A percentile compares a stretch with the other conserved stretches of the same genome.
phyloP scores from a whole-genome alignment of 2,888 invertebrate genomes.

The Agrochola circellaris region DNA sequence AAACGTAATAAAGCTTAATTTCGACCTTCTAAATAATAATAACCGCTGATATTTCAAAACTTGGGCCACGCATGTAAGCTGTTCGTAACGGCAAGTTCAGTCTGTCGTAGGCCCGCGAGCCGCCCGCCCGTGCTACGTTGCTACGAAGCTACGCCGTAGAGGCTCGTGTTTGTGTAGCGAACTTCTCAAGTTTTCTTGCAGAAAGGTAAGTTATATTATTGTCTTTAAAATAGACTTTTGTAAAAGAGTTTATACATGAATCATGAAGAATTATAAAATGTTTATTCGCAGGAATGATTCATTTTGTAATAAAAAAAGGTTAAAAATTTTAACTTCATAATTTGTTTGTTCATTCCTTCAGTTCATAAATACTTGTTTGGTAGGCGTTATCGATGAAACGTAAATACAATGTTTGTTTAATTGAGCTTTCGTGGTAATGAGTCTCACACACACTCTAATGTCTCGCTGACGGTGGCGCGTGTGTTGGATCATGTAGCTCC shows the following conservation, averaged over 20 bases:
- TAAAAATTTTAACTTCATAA: neutral
- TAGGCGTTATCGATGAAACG: neutral
- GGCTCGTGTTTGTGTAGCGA: slow-evolving; percentile 29
- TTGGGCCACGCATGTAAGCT: slow-evolving; percentile 46
- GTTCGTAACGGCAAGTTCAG: slow-evolving; percentile 52
- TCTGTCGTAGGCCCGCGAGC: slow-evolving; percentile 57
- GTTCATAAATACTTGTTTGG: neutral
- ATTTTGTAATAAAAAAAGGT: neutral
- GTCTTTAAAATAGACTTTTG: neutral
- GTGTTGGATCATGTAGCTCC: too few relatives aligned
- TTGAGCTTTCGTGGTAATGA: slow-evolving; percentile 20
- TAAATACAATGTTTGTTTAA: slow-evolving; percentile 7
- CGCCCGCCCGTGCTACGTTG: slow-evolving; percentile 65
- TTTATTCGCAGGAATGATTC: neutral
- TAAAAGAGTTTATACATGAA: neutral
- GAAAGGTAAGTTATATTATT: slow-evolving; percentile 38
- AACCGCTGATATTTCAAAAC: slow-evolving; percentile 23
- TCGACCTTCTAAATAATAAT: neutral
- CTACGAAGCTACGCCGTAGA: slow-evolving; percentile 67
- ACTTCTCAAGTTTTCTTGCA: slow-evolving; percentile 40
- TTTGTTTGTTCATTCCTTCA: neutral
- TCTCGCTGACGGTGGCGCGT: too few relatives aligned
- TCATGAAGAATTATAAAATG: neutral
- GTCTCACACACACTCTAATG: too few relatives aligned
- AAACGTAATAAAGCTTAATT: slow-evolving; percentile 13